These are phyloP conservation scores for Rhagonycha fulva DNA, from an alignment of 2,888 invertebrate species.

Conservation along the genomic window DNA sequence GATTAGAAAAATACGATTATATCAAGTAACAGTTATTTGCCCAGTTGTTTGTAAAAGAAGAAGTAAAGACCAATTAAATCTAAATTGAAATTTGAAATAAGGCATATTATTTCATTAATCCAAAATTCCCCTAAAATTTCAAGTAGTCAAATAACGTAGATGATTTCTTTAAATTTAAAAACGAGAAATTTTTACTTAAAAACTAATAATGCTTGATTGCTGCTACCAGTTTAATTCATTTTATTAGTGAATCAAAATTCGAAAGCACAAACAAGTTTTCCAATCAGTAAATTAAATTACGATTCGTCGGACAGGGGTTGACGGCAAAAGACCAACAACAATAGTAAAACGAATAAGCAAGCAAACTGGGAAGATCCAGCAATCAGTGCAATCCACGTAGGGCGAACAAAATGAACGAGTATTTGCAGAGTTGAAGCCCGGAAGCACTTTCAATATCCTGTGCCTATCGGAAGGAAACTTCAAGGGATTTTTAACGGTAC, in stretches of 20 bases:
- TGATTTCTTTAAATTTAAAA: background rate
- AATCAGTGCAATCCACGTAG: conserved; percentile 26
- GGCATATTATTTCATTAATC: conserved; percentile 11
- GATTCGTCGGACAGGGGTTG: conserved; percentile 26
- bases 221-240: background rate
- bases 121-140: background rate
- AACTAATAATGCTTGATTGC: conserved; percentile 6
- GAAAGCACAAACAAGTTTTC: conserved; percentile 28
- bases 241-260: conserved; percentile 31
- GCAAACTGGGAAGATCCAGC: conserved; percentile 21
- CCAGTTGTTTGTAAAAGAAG: conserved; percentile 1
- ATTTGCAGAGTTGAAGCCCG: conserved; percentile 25
- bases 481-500: conserved; percentile 14
- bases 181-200: background rate
- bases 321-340: conserved; percentile 24
- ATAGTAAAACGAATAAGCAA: conserved; percentile 22
- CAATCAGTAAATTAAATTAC: conserved; percentile 41
- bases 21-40: conserved; percentile 1
- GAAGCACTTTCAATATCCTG: conserved; percentile 31
- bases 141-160: background rate
- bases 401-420: conserved; percentile 25
- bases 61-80: conserved; percentile 15
- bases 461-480: conserved; percentile 25
- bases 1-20: background rate
- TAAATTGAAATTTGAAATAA: conserved; percentile 13